Base-by-base conservation (phyloP, 1,140 invertebrate genomes). In the Penaeus vannamei region DNA sequence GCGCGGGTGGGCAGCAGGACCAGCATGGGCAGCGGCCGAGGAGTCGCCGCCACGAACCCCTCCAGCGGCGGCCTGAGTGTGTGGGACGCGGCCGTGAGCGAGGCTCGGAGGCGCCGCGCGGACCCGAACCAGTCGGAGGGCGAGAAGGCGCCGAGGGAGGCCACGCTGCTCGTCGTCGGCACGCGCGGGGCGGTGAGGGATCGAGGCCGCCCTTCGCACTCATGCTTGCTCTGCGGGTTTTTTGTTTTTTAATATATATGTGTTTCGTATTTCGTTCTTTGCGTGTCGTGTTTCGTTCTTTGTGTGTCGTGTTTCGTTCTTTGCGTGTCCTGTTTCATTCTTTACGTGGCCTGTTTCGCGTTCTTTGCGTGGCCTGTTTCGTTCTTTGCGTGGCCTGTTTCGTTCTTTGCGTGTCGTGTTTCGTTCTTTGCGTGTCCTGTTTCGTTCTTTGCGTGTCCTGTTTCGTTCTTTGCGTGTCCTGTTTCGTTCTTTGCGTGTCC, bases 91-190 rank as follows among this genome's bases (percentile, higher is more conserved):
- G 87, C 87, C 1, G 87, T 89, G 4, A 29, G 20, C 1, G 87
- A 89, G 32, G 82, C 66, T 17, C 84, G 60, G 60, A 42, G 76
- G 36, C 32, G n/a, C 20, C 79, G 83, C 20, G 22, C 14, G 14
- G 86, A 84, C 29, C 7, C 61, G 26, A 32, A 76, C 36, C n/a
- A 88, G 32, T 60, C 87, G 83, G 86, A 59, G 64, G 72, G 42
- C 80, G 59, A 85, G 7, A 88, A 89, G 46, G 42, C 46, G 8
- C 89, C 89, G 23, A 85, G 91, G 42, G 92, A 93, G 72, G 90
- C 92, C n/a, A 92, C 92, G 10, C 80, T 93, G 22, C 77, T 93
- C 22, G 90, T 93, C 82, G 76, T 93, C 17, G 93, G 93, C 17
- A 92, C 91, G 36, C 92, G 92, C 64, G 85, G 85, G 77, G 92